Evolutionary conservation across 2,113 vertebrate species (phyloP), one percentile per base, ranked within the genome.

Genomic region (Barnardius zonarius): DNA sequence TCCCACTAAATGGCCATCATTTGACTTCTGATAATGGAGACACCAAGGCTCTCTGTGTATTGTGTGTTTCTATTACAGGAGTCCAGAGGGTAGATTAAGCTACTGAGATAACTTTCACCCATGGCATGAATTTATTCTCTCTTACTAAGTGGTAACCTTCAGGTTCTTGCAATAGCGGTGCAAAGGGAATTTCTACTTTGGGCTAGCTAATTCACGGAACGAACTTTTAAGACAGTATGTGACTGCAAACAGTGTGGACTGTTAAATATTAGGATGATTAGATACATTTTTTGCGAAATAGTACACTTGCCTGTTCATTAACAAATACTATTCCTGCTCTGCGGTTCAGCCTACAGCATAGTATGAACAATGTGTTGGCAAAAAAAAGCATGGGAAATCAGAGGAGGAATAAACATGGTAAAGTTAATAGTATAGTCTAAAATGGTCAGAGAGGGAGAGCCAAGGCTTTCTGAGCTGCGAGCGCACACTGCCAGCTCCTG

Each of bases 1-100:
- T 81, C 33, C 49, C 69, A 61, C 77, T 94, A 88, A 93, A 84
- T 79, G 49, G 55, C 86, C 11, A 2, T 80, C 86, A 78, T 83
- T 91, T 95, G 69, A 57, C 69, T 93, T 64, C 80, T 84, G 33
- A 30, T 93, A 90, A 72, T 52, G 73, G 80, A 90, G 52, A 64
- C 48, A 83, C 43, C 48, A 64, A 74, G 64, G 69, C 46, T 77
- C 6, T 74, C 30, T 79, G 14, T 23, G 10, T 72, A 25, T 66
- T 70, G 2, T 74, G 2, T 70, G 48, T 90, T 91, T 85, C 72
- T 82, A 6, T 37, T 74, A 46, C 35, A 87, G 39, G 49, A n/a
- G 10, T 39, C 76, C 48, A 88, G 73, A 88, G 67, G 33, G 8
- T 72, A 51, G 19, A 43, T 61, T 51, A 51, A 33, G 39, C 43